phyloP scores from a whole-genome alignment of 2,113 vertebrate species.

The Corythoichthys haematopterus region DNA sequence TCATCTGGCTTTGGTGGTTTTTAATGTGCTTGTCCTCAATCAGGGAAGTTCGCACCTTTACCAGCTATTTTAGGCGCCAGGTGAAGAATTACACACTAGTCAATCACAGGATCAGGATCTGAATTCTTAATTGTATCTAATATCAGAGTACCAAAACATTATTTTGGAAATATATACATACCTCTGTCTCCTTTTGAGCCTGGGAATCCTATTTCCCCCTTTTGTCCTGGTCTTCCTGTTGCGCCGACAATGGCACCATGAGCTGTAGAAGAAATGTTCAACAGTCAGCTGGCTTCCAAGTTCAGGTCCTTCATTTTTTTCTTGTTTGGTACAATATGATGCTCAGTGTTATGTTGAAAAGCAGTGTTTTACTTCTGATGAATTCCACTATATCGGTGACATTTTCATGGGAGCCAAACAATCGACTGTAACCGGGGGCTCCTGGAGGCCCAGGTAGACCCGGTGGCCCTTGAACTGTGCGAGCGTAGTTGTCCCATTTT shows the following conservation, averaged over 20 bases:
- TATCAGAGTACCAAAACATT: not conserved
- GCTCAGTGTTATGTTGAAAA: not conserved
- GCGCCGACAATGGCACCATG: slow-evolving; percentile 78
- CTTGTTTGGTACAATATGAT: too few relatives aligned
- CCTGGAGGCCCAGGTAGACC: slow-evolving; percentile 76
- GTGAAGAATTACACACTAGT: too few relatives aligned
- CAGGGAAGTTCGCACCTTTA: too few relatives aligned
- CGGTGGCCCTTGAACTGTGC: slow-evolving; percentile 57
- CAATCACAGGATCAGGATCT: too few relatives aligned
- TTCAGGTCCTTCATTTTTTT: not conserved
- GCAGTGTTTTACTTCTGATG: slow-evolving; percentile 75
- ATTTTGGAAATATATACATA: slow-evolving; percentile 4
- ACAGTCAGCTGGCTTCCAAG: not conserved
- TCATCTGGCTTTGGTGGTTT: too few relatives aligned
- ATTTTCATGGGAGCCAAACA: slow-evolving; percentile 78
- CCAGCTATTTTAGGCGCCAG: too few relatives aligned
- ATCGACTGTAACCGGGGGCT: slow-evolving; percentile 75
- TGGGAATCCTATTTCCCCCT: slow-evolving; percentile 78
- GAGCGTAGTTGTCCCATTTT: not conserved
- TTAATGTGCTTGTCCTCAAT: too few relatives aligned
- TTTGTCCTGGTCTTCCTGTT: slow-evolving; percentile 76
- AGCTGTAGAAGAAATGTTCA: slow-evolving; percentile 56
- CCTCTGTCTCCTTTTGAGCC: slow-evolving; percentile 79
- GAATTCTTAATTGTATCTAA: too few relatives aligned
- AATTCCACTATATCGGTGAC: slow-evolving; percentile 83